Conservation (phyloP, 1,140 invertebrate species). For the Thaumetopoea pityocampa region DNA sequence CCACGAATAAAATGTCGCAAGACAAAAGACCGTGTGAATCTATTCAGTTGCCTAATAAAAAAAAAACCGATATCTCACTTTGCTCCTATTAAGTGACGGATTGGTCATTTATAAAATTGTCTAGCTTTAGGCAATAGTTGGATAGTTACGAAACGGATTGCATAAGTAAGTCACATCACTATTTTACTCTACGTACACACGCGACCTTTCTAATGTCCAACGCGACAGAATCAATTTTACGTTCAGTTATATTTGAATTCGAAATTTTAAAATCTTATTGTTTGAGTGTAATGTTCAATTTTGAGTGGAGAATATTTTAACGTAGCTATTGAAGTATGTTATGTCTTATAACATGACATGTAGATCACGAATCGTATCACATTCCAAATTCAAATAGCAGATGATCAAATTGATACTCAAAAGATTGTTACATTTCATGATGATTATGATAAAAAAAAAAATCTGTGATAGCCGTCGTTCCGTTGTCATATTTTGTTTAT, state of each 20-base stretch:
- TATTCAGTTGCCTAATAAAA: constrained; percentile 30
- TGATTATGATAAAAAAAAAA: background rate
- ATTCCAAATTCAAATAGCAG: constrained; percentile 20
- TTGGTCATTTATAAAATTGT: constrained; percentile 48
- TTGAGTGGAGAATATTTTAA: constrained; percentile 1
- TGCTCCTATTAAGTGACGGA: constrained; percentile 35
- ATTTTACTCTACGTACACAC: constrained; percentile 28
- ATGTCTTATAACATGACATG: constrained; percentile 21
- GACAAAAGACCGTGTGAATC: constrained; percentile 48
- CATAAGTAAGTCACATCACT: constrained; percentile 37
- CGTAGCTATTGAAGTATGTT: background rate
- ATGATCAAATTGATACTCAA: constrained; percentile 19
- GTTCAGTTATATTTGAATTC: constrained; percentile 4
- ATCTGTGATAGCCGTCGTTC: background rate
- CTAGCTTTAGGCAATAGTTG: constrained; percentile 38
- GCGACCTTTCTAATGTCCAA: constrained; percentile 33
- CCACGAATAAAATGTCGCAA: constrained; percentile 46
- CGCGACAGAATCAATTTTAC: too few relatives aligned
- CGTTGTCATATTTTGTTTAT: too few relatives aligned
- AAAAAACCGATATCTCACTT: constrained; percentile 42
- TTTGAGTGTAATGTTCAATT: constrained; percentile 4
- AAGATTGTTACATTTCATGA: background rate
- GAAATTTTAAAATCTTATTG: constrained; percentile 5
- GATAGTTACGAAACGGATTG: constrained; percentile 36
- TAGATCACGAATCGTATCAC: constrained; percentile 24